Conservation (phyloP, 2,888 invertebrate genomes). For the Nomada fabriciana region DNA sequence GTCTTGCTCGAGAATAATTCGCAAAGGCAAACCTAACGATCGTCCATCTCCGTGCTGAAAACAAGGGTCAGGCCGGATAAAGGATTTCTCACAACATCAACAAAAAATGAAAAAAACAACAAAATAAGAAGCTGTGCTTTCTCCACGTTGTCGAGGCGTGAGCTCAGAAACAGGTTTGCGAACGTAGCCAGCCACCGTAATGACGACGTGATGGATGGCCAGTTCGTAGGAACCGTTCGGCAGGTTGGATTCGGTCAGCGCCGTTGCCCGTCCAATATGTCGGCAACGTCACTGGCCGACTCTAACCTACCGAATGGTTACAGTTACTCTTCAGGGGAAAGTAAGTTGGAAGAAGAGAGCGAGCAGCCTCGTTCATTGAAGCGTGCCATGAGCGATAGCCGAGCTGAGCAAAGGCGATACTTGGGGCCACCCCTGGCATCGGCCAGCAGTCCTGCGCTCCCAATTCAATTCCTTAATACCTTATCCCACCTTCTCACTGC, state of each 20-base stretch:
- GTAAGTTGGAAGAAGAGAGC: slow-evolving; percentile 48
- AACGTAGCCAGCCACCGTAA: slow-evolving; percentile 71
- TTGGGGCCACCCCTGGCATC: slow-evolving; percentile 54
- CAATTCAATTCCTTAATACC: slow-evolving; percentile 79
- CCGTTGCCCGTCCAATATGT: slow-evolving; percentile 69
- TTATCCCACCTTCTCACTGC: slow-evolving; percentile 50
- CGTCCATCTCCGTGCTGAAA: not conserved
- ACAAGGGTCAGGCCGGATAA: slow-evolving; percentile 3
- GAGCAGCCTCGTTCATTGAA: slow-evolving; percentile 71
- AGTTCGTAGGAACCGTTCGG: slow-evolving; percentile 65
- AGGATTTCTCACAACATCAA: slow-evolving; percentile 27
- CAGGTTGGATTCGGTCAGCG: slow-evolving; percentile 56
- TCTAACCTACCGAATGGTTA: slow-evolving; percentile 46
- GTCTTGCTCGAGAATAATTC: not conserved
- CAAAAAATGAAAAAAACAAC: not conserved
- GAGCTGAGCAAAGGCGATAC: slow-evolving; percentile 62
- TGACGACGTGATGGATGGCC: slow-evolving; percentile 80
- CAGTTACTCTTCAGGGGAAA: slow-evolving; percentile 44
- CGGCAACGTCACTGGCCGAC: slow-evolving; percentile 57
- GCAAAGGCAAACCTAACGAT: too few species aligned
- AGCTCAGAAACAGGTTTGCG: slow-evolving; percentile 70
- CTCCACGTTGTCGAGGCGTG: slow-evolving; percentile 59
- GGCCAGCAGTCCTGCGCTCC: slow-evolving; percentile 51
- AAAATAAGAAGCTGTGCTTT: slow-evolving; percentile 40
- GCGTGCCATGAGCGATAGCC: slow-evolving; percentile 79